A percentile compares a stretch with the other conserved stretches of the same genome.
phyloP scores from a whole-genome alignment of 1,140 invertebrate species.

The Zaprionus tsacasi region DNA sequence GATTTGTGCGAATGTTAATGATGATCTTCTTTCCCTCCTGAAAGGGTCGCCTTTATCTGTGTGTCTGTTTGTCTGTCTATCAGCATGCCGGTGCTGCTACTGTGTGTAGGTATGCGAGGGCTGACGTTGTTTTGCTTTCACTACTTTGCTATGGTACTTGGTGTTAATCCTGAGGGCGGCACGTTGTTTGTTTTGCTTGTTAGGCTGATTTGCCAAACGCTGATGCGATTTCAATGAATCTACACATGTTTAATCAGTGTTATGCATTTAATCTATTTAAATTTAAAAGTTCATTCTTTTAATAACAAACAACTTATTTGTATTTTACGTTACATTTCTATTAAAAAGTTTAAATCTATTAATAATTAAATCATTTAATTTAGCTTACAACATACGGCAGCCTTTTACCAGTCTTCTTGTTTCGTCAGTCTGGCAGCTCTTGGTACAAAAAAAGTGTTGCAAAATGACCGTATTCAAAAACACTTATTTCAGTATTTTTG shows the following conservation, averaged over 20 bases:
- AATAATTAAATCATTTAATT: background rate
- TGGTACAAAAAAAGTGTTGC: background rate
- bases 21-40: slow-evolving; percentile 52
- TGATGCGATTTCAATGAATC: slow-evolving; percentile 58
- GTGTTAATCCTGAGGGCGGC: slow-evolving; percentile 69
- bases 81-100: background rate
- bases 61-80: background rate
- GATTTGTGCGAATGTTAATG: slow-evolving; percentile 76
- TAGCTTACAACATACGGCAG: background rate
- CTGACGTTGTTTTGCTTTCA: slow-evolving; percentile 31
- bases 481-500: slow-evolving; percentile 31
- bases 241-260: background rate
- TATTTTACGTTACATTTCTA: background rate
- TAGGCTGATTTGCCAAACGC: slow-evolving; percentile 33
- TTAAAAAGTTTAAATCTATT: background rate
- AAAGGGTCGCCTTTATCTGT: slow-evolving; percentile 13
- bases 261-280: background rate
- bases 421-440: slow-evolving; percentile 14
- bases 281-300: background rate
- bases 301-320: background rate
- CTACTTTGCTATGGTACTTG: slow-evolving; percentile 36
- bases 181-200: slow-evolving; percentile 62
- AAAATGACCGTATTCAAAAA: background rate
- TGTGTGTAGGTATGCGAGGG: slow-evolving; percentile 18
- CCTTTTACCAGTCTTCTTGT: background rate